Conservation (phyloP, 2,113 vertebrate genomes). For the Mormyrus iriodes region DNA sequence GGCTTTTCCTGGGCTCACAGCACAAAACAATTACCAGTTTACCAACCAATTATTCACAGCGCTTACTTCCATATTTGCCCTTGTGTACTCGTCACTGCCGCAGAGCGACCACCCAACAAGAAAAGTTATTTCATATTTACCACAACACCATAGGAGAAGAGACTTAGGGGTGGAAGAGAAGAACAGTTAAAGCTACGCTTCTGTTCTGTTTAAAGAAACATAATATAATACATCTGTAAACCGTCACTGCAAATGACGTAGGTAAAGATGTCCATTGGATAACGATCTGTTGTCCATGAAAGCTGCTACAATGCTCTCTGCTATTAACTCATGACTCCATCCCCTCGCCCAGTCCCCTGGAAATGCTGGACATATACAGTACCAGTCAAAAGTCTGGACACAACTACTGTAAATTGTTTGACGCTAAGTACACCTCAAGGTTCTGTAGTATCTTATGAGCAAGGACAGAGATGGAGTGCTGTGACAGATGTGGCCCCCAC, state of each 20-base stretch:
- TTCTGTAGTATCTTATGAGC: neutral
- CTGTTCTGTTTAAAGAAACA: neutral
- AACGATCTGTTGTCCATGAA: neutral
- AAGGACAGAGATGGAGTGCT: neutral
- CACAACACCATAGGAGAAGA: neutral
- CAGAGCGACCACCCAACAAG: neutral
- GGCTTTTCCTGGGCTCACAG: slow-evolving; percentile 14
- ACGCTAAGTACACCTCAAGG: neutral
- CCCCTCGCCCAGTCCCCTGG: neutral
- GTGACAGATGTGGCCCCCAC: neutral
- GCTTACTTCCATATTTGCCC: slow-evolving; percentile 6
- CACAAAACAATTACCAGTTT: slow-evolving; percentile 22
- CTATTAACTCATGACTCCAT: neutral
- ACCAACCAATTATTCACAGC: slow-evolving; percentile 14
- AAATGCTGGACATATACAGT: neutral
- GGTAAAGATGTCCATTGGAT: neutral
- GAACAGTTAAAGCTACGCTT: neutral
- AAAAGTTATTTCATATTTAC: neutral
- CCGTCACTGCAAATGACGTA: neutral
- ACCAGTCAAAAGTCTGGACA: neutral
- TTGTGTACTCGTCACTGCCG: neutral
- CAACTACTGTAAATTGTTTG: neutral
- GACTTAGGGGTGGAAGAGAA: neutral
- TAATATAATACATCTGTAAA: neutral
- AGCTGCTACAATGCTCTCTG: neutral